These are phyloP conservation scores for Saturnia pavonia DNA, from an alignment of 2,888 invertebrate genomes.

Conservation along the genomic window DNA sequence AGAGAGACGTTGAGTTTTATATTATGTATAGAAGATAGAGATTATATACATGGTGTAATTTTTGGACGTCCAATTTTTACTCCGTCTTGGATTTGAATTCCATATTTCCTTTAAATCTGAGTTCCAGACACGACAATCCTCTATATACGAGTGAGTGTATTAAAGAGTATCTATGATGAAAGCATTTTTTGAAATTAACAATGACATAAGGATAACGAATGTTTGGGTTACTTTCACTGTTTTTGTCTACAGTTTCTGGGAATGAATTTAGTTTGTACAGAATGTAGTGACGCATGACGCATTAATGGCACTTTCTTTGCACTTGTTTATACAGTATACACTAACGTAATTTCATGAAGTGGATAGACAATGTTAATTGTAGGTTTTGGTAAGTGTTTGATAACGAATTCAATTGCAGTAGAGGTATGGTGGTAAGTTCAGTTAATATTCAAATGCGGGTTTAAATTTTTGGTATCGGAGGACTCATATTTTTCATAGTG, in stretches of 20 bases:
- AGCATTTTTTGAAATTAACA: background rate
- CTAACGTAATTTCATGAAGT: conserved; percentile 31
- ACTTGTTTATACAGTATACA: background rate
- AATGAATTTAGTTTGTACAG: conserved; percentile 4
- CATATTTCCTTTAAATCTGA: background rate
- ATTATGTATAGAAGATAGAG: no score
- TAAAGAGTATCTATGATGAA: no score
- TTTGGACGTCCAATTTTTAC: background rate
- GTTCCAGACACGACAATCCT: background rate
- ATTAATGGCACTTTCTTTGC: conserved; percentile 2
- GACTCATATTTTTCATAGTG: no score
- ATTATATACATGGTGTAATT: no score
- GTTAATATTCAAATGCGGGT: background rate
- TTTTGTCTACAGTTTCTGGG: conserved; percentile 4
- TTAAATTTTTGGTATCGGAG: no score
- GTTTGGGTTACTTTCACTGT: background rate
- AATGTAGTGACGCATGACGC: background rate
- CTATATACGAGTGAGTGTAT: background rate
- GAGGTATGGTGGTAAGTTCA: background rate
- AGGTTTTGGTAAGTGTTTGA: conserved; percentile 14
- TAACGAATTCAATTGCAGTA: background rate
- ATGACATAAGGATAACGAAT: background rate
- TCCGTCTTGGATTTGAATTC: background rate
- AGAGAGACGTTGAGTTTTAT: no score
- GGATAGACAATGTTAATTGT: conserved; percentile 24